phyloP scores from a whole-genome alignment of 2,113 vertebrate genomes.

The Procapra przewalskii region DNA sequence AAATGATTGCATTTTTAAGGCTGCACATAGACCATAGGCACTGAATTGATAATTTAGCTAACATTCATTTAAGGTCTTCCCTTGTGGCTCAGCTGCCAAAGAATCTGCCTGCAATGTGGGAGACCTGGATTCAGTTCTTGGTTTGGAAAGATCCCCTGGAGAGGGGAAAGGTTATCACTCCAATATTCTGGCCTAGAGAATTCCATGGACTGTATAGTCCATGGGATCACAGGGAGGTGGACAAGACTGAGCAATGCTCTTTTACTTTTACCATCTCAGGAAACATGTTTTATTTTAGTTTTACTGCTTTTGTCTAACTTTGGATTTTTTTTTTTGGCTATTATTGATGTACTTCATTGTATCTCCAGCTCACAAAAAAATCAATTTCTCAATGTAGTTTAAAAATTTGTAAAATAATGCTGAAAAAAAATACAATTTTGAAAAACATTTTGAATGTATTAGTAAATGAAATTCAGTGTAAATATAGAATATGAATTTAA shows the following conservation, averaged over 20 bases:
- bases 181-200: background rate
- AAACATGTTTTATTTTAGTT: background rate
- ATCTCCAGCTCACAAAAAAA: background rate
- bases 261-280: background rate
- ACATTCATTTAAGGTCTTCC: background rate
- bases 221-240: rapidly evolving
- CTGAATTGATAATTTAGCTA: background rate
- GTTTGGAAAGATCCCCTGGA: background rate
- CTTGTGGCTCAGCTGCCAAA: background rate
- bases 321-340: background rate
- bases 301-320: background rate
- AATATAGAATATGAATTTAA: background rate
- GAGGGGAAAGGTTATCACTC: background rate
- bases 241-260: background rate
- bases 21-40: background rate
- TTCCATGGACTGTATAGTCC: background rate
- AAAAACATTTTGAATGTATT: background rate
- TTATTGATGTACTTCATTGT: background rate
- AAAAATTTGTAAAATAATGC: background rate
- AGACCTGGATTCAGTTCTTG: background rate
- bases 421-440: background rate
- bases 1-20: background rate
- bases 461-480: background rate
- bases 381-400: background rate
- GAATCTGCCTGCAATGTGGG: background rate